Conservation (phyloP, 2,888 invertebrate species). For the Azorinus chamasolen region DNA sequence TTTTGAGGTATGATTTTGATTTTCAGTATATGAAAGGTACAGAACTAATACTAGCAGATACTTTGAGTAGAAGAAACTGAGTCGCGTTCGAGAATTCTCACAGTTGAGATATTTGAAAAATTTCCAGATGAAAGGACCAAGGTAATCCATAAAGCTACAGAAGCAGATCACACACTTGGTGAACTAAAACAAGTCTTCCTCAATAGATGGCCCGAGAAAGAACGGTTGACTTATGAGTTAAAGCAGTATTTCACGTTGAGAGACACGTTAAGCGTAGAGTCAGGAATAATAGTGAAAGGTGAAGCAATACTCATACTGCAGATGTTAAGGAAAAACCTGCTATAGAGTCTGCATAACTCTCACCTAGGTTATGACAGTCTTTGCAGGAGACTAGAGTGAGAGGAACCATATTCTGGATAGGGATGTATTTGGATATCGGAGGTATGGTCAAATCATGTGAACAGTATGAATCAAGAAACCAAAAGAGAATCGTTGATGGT, state of each 20-base stretch:
- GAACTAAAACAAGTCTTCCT: constrained; percentile 4
- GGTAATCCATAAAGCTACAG: constrained; percentile 24
- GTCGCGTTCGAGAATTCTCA: not conserved
- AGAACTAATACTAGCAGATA: constrained; percentile 48
- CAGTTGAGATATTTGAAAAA: constrained; percentile 6
- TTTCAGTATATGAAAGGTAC: constrained; percentile 51
- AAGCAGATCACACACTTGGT: not conserved
- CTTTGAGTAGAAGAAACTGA: constrained; percentile 31
- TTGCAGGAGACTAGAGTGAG: constrained; percentile 34
- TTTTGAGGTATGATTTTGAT: constrained; percentile 53
- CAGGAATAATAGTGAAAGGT: constrained; percentile 43
- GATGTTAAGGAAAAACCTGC: constrained; percentile 16
- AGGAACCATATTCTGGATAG: constrained; percentile 35
- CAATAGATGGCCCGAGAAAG: constrained; percentile 28
- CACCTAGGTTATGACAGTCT: constrained; percentile 33
- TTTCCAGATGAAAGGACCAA: constrained; percentile 22
- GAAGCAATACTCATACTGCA: constrained; percentile 38
- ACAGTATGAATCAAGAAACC: constrained; percentile 17
- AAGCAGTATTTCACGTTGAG: constrained; percentile 28
- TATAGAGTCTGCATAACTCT: constrained; percentile 22
- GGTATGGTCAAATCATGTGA: constrained; percentile 21
- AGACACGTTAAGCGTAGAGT: constrained; percentile 23
- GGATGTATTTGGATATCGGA: constrained; percentile 37
- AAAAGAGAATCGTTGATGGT: constrained; percentile 27
- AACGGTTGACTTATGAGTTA: not conserved